These are phyloP conservation scores for Leucoma salicis DNA, from an alignment of 2,888 invertebrate genomes.

Conservation along the genomic window DNA sequence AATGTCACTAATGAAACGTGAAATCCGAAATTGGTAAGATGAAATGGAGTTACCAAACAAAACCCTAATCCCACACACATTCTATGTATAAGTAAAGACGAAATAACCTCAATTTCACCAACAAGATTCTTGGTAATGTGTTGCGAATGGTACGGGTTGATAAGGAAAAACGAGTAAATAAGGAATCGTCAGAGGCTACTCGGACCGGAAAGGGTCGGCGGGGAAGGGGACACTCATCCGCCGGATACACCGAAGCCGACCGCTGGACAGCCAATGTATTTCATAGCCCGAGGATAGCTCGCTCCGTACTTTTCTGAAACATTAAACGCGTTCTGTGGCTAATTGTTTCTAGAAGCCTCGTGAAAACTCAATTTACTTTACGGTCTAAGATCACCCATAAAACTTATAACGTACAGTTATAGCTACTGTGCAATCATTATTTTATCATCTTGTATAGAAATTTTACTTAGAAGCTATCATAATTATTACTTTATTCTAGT, in stretches of 20 bases:
- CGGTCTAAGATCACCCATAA: constrained; percentile 10
- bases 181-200: constrained; percentile 57
- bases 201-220: constrained; percentile 58
- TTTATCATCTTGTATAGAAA: no score
- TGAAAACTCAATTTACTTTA: constrained; percentile 33
- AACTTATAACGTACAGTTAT: no score
- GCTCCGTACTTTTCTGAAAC: constrained; percentile 50
- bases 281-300: constrained; percentile 43
- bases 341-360: constrained; percentile 26
- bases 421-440: no score
- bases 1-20: constrained; percentile 43
- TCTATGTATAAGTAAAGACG: constrained; percentile 40
- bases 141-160: constrained; percentile 72
- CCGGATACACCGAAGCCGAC: constrained; percentile 56
- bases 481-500: no score
- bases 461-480: no score
- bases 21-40: constrained; percentile 48
- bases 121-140: constrained; percentile 66
- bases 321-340: constrained; percentile 37
- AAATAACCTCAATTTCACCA: constrained; percentile 62
- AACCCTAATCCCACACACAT: constrained; percentile 46
- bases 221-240: constrained; percentile 46
- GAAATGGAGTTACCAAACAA: constrained; percentile 50
- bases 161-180: constrained; percentile 80
- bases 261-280: constrained; percentile 44